Conservation (phyloP, 1,140 invertebrate genomes). For the Drosophila arizonae region DNA sequence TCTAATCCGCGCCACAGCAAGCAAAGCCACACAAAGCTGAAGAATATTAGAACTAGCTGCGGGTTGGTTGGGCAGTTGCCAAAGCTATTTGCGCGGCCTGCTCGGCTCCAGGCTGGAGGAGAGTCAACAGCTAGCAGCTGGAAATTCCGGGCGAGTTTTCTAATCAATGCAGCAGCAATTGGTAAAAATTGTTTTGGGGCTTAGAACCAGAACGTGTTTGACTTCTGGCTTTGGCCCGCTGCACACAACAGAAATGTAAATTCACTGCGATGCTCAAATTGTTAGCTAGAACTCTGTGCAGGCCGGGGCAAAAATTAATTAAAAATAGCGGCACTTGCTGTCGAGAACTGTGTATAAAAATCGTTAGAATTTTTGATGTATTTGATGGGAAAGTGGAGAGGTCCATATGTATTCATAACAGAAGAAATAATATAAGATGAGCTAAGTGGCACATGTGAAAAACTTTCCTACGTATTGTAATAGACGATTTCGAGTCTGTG, state of each 20-base stretch:
- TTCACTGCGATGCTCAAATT: constrained; percentile 18
- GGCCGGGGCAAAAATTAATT: constrained; percentile 34
- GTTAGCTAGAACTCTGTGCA: constrained; percentile 18
- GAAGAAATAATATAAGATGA: too few species aligned
- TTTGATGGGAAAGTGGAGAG: too few species aligned
- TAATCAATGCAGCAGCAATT: constrained; percentile 23
- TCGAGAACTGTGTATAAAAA: too few species aligned
- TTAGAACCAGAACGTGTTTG: constrained; percentile 8
- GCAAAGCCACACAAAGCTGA: background rate
- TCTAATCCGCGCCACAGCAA: background rate
- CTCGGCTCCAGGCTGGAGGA: background rate
- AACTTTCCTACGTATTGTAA: too few species aligned
- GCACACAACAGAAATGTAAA: background rate
- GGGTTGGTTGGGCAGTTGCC: background rate
- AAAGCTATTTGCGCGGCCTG: constrained; percentile 1
- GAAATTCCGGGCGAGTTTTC: constrained; percentile 33
- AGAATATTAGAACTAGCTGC: background rate
- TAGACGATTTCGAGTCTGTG: too few species aligned
- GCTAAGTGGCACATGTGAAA: too few species aligned
- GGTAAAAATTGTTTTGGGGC: constrained; percentile 12
- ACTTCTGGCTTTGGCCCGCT: constrained; percentile 21
- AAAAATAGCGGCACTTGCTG: constrained; percentile 19
- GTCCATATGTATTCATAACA: too few species aligned
- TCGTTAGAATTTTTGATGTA: too few species aligned
- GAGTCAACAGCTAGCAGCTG: constrained; percentile 23